Evolutionary conservation across 2,888 invertebrate genomes (phyloP), one percentile per base, ranked within the genome.

Genomic region (Molanna angustata): DNA sequence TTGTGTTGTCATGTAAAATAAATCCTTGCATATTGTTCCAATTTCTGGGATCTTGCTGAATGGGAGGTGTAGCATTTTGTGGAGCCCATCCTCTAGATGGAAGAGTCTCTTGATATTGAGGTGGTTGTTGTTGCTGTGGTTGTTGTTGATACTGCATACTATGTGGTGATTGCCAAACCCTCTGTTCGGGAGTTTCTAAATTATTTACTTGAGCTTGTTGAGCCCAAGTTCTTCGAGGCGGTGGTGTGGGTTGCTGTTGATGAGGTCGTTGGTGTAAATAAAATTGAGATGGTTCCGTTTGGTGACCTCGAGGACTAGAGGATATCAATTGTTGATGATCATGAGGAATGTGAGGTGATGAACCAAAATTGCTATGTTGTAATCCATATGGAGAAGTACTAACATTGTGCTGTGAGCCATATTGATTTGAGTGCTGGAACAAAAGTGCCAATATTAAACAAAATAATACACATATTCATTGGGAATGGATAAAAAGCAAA

Each of bases 251-350:
- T 66, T 71, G 64, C 73, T 56, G 74, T 62, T 69, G 71, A 69
- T 70, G 65, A 18, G 78, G 76, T 58, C 79, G 78, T 64, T 88
- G 88, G 67, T 90, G 89, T 62, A 90, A 74, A 71, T 85, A 90
- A 71, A 89, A 90, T 69, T 88, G 85, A 61, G 80, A 77, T 56
- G 80, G 76, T 42, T 71, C 73, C 18, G 68, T 35, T 19, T 50
- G 52, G 37, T 51, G 53, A 16, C 52, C 49, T 4, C 49, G 49
- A 18, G 54, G 57, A 40, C 51, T 66, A 66, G 49, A 61, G 60
- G 57, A 66, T 63, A 48, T 50, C 27, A 52, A 39, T 45, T 52
- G 48, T 27, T 58, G 58, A 39, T 48, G 57, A 51, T 58, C 55
- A 52, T 66, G 69, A 55, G 75, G 73, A 56, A 77, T 65, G 69